phyloP scores from a whole-genome alignment of 2,113 vertebrate genomes.

The Martes martes region DNA sequence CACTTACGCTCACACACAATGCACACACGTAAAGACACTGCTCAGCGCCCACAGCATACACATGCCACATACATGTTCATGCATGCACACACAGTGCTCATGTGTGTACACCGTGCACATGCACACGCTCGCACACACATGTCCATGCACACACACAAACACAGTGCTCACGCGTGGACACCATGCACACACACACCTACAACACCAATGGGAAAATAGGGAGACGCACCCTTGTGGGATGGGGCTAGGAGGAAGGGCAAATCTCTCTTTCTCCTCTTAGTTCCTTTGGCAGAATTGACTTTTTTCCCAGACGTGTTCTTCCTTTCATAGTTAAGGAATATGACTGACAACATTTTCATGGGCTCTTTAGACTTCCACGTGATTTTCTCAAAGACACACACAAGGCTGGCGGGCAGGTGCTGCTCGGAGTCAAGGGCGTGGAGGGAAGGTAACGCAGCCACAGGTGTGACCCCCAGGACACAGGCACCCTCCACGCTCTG shows the following conservation, averaged over 20 bases:
- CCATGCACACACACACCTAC: fast-evolving
- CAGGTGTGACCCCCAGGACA: fast-evolving
- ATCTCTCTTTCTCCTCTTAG: neutral
- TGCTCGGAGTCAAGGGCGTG: no score
- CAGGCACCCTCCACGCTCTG: fast-evolving
- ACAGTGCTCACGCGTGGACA: neutral
- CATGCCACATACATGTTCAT: no score
- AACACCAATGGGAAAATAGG: neutral
- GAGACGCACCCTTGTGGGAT: fast-evolving
- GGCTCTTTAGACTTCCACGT: neutral
- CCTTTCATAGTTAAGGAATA: neutral
- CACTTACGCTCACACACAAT: no score
- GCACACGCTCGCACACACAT: neutral
- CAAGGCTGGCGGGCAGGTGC: neutral
- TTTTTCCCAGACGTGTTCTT: neutral
- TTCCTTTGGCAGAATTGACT: neutral
- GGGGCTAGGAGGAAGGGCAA: fast-evolving
- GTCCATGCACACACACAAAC: neutral
- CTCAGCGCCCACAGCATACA: no score
- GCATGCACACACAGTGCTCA: no score
- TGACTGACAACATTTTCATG: neutral
- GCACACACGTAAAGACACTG: no score
- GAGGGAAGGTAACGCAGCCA: fast-evolving
- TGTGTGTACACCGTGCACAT: no score
- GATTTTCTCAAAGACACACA: neutral